A percentile compares a stretch with the other conserved stretches of the same genome.
Conservation (phyloP, 2,797 vertebrate species). For the Silurus lanzhouensis region DNA sequence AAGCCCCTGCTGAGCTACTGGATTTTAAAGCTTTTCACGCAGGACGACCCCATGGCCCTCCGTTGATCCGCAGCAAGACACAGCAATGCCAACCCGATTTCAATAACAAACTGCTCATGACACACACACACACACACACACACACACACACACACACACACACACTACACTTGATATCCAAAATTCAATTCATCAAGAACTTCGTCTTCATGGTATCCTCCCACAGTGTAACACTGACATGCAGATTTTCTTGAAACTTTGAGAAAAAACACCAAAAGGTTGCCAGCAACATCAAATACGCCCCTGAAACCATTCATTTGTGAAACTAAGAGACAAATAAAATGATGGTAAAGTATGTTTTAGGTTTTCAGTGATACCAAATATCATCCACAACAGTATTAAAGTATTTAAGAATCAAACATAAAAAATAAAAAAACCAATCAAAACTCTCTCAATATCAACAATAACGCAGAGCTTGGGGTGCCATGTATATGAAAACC, state of each 20-base stretch:
- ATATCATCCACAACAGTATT: background rate
- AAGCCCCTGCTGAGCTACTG: slow-evolving; percentile 36
- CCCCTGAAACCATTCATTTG: background rate
- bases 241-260: background rate
- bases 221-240: background rate
- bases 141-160: slow-evolving; percentile 22
- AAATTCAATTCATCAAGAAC: slow-evolving; percentile 62
- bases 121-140: slow-evolving; percentile 28
- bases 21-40: slow-evolving; percentile 40
- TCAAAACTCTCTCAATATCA: background rate
- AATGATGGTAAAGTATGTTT: background rate
- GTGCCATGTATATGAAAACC: background rate
- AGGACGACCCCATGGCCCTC: slow-evolving; percentile 8
- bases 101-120: slow-evolving; percentile 30
- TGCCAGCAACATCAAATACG: background rate
- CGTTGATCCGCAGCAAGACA: background rate
- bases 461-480: background rate
- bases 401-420: background rate
- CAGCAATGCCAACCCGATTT: background rate
- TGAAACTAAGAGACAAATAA: too few species aligned
- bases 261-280: background rate
- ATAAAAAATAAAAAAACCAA: background rate
- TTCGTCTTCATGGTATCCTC: background rate
- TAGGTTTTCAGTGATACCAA: background rate
- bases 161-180: slow-evolving; percentile 23